A percentile compares a stretch with the other conserved stretches of the same genome.
These are phyloP conservation scores for Cosmia trapezina DNA, from an alignment of 2,888 invertebrate genomes.

Conservation along the genomic window DNA sequence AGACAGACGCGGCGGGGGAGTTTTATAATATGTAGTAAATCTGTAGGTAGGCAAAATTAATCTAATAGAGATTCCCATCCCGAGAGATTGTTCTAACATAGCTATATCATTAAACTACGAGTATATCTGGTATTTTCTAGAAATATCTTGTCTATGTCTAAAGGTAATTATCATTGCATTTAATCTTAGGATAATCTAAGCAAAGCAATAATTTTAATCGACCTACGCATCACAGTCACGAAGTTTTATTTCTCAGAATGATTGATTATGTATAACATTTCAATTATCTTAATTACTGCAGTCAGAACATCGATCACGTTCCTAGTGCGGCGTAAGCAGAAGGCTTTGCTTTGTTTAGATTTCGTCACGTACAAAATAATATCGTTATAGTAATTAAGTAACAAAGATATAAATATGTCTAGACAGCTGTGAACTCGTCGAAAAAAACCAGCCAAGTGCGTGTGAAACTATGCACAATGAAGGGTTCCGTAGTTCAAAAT, in stretches of 20 bases:
- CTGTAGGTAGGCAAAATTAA: background rate
- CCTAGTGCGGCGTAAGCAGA: background rate
- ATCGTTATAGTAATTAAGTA: background rate
- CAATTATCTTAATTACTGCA: conserved; percentile 25
- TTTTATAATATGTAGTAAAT: too few species aligned
- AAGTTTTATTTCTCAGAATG: conserved; percentile 41
- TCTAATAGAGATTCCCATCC: background rate
- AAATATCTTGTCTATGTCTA: background rate
- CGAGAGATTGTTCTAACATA: background rate
- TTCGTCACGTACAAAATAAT: conserved; percentile 24
- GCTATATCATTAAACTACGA: background rate
- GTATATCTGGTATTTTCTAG: background rate
- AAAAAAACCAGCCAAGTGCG: too few species aligned
- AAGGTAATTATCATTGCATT: background rate
- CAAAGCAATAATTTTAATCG: background rate
- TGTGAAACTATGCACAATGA: too few species aligned
- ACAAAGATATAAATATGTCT: too few species aligned
- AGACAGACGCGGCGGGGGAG: too few species aligned
- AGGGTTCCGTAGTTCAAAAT: too few species aligned
- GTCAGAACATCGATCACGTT: conserved; percentile 27
- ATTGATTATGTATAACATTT: conserved; percentile 4
- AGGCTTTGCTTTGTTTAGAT: background rate
- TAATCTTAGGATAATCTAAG: background rate
- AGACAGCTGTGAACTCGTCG: too few species aligned
- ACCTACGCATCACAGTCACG: conserved; percentile 27